phyloP scores from a whole-genome alignment of 2,797 vertebrate species.

The Chromobotia macracanthus region DNA sequence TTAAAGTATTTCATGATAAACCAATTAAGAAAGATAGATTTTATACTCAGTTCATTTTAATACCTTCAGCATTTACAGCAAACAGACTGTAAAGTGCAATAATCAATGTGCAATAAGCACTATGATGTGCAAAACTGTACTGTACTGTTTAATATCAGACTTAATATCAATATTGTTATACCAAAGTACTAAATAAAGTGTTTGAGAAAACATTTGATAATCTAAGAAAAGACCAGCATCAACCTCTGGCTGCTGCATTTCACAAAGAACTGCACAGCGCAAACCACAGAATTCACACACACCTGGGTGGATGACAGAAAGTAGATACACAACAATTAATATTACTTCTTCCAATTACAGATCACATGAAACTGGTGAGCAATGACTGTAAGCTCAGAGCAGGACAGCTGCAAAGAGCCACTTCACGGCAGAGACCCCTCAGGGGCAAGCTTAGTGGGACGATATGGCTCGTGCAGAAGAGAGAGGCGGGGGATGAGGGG shows the following conservation, averaged over 20 bases:
- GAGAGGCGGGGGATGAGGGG: slow-evolving; percentile 22
- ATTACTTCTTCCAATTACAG: slow-evolving; percentile 1
- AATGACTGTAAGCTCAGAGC: not conserved
- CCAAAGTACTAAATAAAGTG: too few relatives aligned
- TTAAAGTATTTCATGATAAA: slow-evolving; percentile 7
- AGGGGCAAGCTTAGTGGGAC: slow-evolving; percentile 13
- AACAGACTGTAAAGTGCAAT: too few relatives aligned
- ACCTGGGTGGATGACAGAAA: not conserved
- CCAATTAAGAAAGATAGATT: slow-evolving; percentile 17
- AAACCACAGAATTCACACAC: not conserved
- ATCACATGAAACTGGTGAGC: not conserved
- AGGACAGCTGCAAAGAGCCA: slow-evolving; percentile 26
- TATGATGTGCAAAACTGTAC: too few relatives aligned
- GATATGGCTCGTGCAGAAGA: slow-evolving; percentile 16
- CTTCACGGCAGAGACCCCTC: slow-evolving; percentile 9
- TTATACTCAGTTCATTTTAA: too few relatives aligned
- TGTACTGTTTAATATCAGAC: too few relatives aligned
- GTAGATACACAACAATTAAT: not conserved
- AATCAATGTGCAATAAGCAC: too few relatives aligned
- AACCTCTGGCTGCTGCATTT: not conserved
- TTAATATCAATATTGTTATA: too few relatives aligned
- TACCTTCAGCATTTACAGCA: slow-evolving; percentile 2
- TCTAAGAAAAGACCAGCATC: not conserved
- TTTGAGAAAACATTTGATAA: not conserved
- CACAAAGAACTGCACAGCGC: not conserved